A percentile compares a stretch with the other conserved stretches of the same genome.
Evolutionary conservation across 2,888 invertebrate genomes (phyloP).

Genomic region (Cybosia mesomella): DNA sequence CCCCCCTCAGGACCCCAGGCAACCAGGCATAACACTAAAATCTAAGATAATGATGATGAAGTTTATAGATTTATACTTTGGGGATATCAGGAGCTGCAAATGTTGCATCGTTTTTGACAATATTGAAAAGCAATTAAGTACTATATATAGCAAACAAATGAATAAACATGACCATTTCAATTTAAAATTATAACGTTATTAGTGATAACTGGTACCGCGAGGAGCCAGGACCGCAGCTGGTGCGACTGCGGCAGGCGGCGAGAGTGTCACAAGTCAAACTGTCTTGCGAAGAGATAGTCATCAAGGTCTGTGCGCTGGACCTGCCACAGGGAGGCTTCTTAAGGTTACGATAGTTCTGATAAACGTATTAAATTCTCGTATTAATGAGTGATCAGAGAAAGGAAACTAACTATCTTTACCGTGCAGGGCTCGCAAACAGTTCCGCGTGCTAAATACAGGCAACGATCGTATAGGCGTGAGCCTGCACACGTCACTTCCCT

Average conservation of each 20-base stretch:
- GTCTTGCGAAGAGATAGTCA: constrained; percentile 2
- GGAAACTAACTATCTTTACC: neutral
- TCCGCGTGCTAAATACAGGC: constrained; percentile 5
- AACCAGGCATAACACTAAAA: too few relatives aligned
- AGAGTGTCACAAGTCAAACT: neutral
- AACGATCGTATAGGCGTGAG: neutral
- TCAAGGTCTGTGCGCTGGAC: constrained; percentile 4
- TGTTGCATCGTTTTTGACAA: too few relatives aligned
- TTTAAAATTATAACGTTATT: too few relatives aligned
- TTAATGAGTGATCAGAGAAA: too few relatives aligned
- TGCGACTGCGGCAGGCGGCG: neutral
- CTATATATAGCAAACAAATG: too few relatives aligned
- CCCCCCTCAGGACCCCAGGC: too few relatives aligned
- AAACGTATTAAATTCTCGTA: too few relatives aligned
- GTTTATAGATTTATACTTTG: neutral
- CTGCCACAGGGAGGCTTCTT: neutral
- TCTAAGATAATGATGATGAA: neutral
- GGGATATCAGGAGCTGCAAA: too few relatives aligned
- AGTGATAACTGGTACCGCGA: constrained; percentile 8
- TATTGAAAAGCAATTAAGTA: too few relatives aligned
- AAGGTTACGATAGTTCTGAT: neutral
- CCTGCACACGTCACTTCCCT: constrained; percentile 8
- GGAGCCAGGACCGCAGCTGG: neutral
- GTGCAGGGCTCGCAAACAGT: neutral
- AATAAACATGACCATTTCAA: too few relatives aligned